Conservation (phyloP, 2,113 vertebrate genomes). For the Sialia sialis region DNA sequence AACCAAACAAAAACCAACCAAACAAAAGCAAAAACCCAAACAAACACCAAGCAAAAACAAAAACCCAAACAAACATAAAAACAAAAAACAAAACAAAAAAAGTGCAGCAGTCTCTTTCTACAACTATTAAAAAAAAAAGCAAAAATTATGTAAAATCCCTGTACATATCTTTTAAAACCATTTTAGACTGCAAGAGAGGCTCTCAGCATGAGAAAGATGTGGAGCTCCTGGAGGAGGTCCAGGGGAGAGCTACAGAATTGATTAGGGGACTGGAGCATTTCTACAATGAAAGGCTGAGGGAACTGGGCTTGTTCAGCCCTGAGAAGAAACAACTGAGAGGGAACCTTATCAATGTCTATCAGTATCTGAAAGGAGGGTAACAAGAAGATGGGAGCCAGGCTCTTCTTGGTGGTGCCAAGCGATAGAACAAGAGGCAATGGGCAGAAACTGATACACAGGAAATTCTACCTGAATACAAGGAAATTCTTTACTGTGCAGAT, state of each 20-base stretch:
- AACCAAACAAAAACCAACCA: too few relatives aligned
- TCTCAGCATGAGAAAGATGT: neutral
- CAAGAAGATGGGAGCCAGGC: neutral
- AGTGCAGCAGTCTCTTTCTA: neutral
- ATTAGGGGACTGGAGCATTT: neutral
- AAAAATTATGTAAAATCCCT: neutral
- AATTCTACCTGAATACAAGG: neutral
- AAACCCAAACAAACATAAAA: too few relatives aligned
- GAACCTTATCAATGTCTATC: neutral
- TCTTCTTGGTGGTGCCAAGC: neutral
- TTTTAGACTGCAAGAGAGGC: neutral
- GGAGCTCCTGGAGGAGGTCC: neutral
- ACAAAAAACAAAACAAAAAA: too few relatives aligned
- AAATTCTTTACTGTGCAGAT: neutral
- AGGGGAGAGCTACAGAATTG: neutral
- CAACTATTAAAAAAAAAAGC: neutral
- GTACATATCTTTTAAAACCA: neutral
- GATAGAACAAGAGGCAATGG: accelerated
- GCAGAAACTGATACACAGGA: neutral
- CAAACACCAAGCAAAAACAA: too few relatives aligned
- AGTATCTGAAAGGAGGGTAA: neutral
- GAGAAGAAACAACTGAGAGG: neutral
- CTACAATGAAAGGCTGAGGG: neutral
- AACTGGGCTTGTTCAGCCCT: neutral
- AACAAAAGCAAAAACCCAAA: neutral